Conservation (phyloP, 2,113 vertebrate genomes). For the Desmodus rotundus region DNA sequence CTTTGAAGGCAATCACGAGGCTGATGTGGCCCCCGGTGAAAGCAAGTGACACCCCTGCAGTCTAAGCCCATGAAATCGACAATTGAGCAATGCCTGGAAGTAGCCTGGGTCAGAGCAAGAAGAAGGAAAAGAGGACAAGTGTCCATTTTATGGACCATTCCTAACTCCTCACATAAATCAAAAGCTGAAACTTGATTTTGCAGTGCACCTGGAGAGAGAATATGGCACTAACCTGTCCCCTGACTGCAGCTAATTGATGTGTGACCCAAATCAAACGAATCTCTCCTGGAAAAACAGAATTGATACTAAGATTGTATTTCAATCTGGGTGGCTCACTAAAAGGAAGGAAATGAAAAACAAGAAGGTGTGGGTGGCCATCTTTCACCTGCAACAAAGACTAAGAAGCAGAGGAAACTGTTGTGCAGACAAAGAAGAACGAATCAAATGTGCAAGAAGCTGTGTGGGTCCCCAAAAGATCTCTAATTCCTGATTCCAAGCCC, state of each 20-base stretch:
- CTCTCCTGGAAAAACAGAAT: background rate
- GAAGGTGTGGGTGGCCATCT: background rate
- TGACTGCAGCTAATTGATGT: background rate
- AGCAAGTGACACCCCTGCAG: too few relatives aligned
- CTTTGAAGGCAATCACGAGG: too few relatives aligned
- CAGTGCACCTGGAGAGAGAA: background rate
- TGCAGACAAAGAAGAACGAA: background rate
- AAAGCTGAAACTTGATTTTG: background rate
- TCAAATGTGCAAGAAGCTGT: background rate
- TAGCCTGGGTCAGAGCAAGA: background rate
- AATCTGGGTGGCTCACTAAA: background rate
- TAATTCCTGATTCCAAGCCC: background rate
- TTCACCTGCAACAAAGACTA: background rate
- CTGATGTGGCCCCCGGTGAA: too few relatives aligned
- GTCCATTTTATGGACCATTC: background rate
- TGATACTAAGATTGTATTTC: background rate
- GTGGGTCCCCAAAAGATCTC: background rate
- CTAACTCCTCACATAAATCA: background rate
- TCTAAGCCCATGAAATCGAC: background rate
- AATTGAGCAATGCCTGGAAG: background rate
- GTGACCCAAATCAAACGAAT: background rate
- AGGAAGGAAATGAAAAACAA: background rate
- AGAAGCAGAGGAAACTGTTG: background rate
- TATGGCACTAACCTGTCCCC: background rate
- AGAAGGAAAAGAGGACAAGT: background rate